phyloP scores from a whole-genome alignment of 2,888 invertebrate species.

The Bembecia ichneumoniformis region DNA sequence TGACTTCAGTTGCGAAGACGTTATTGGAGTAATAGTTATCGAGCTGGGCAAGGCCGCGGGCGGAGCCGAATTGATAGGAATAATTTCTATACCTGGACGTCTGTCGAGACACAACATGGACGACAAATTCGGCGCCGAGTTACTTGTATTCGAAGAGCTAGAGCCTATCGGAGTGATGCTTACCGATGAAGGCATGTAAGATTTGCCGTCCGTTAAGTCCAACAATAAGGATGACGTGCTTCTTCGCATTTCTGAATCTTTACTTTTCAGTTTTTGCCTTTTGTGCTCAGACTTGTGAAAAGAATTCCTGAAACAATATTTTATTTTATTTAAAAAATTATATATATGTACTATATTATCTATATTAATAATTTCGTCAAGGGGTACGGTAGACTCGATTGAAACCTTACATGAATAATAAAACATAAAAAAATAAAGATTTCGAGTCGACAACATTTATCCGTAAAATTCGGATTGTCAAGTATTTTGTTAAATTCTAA shows the following conservation, averaged over 20 bases:
- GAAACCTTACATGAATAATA: too few relatives aligned
- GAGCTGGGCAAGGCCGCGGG: slow-evolving; percentile 81
- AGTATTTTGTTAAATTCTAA: too few relatives aligned
- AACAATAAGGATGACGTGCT: slow-evolving; percentile 56
- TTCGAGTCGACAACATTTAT: too few relatives aligned
- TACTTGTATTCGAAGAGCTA: slow-evolving; percentile 72
- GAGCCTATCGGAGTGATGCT: slow-evolving; percentile 65
- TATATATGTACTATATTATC: too few relatives aligned
- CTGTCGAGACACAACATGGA: slow-evolving; percentile 77
- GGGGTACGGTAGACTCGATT: too few relatives aligned
- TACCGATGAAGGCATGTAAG: slow-evolving; percentile 66
- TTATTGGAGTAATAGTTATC: slow-evolving; percentile 89
- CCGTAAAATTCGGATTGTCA: too few relatives aligned
- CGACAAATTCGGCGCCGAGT: slow-evolving; percentile 71
- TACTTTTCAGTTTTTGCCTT: slow-evolving; percentile 74
- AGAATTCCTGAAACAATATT: slow-evolving; percentile 59
- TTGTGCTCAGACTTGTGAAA: slow-evolving; percentile 72
- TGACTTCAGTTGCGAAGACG: slow-evolving; percentile 67
- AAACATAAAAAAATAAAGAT: too few relatives aligned
- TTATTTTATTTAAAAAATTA: not conserved
- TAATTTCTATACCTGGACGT: slow-evolving; percentile 87
- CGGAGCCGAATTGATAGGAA: slow-evolving; percentile 79
- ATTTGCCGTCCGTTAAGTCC: slow-evolving; percentile 71
- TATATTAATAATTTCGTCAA: too few relatives aligned
- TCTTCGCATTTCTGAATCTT: slow-evolving; percentile 64